Percentiles rank a stretch among this genome's conserved stretches.
These are phyloP conservation scores for Mallotus villosus DNA, from an alignment of 2,797 vertebrate species.

Conservation along the genomic window DNA sequence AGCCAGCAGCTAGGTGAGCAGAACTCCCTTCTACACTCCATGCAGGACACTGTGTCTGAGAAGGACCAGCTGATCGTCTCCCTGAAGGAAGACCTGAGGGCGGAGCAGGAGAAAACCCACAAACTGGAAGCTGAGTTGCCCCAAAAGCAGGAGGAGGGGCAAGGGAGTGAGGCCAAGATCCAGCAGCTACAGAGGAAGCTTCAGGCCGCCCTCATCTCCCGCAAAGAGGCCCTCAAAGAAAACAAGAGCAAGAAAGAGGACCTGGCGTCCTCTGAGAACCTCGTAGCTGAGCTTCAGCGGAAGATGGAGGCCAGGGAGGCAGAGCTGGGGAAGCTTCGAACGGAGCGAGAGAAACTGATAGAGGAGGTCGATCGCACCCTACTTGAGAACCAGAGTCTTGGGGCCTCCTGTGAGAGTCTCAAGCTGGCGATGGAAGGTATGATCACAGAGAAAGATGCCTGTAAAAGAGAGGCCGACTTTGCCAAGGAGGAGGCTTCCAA, in stretches of 20 bases:
- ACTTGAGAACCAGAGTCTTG: constrained; percentile 85
- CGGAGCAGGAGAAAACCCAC: constrained; percentile 76
- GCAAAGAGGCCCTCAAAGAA: constrained; percentile 90
- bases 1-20: constrained; percentile 81
- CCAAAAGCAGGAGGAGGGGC: constrained; percentile 77
- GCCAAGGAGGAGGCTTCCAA: constrained; percentile 71
- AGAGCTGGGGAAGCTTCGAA: constrained; percentile 74
- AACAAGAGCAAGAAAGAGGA: constrained; percentile 85
- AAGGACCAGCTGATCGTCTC: constrained; percentile 79
- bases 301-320: constrained; percentile 62
- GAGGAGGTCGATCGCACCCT: constrained; percentile 82
- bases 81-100: constrained; percentile 77
- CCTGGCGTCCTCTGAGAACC: constrained; percentile 66
- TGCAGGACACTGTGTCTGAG: constrained; percentile 77
- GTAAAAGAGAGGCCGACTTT: constrained; percentile 74
- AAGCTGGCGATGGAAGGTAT: constrained; percentile 82
- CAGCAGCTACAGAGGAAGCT: constrained; percentile 90
- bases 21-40: constrained; percentile 67
- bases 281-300: constrained; percentile 66
- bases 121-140: constrained; percentile 77
- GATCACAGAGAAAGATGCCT: constrained; percentile 81
- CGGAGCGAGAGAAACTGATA: constrained; percentile 80
- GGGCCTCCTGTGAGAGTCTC: constrained; percentile 87
- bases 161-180: constrained; percentile 68
- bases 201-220: constrained; percentile 93